Evolutionary conservation across 2,888 invertebrate species (phyloP).

Genomic region (Smittia sp.): DNA sequence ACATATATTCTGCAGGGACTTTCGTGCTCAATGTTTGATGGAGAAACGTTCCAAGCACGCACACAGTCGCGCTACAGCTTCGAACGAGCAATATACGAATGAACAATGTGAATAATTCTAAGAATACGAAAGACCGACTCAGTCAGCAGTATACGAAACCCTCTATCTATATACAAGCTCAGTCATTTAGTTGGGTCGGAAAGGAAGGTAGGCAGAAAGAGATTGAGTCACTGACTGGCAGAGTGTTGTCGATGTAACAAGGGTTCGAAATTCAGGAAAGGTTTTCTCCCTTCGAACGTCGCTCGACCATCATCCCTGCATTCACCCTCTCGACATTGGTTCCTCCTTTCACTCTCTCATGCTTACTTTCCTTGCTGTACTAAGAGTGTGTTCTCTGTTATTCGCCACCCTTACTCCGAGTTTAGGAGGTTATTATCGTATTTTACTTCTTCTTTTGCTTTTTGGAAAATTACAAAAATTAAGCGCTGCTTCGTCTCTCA

Average conservation of each 20-base stretch:
- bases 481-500: conserved; percentile 15
- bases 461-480: conserved; percentile 37
- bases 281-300: not conserved
- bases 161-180: conserved; percentile 26
- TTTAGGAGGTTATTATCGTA: conserved; percentile 41
- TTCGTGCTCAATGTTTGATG: conserved; percentile 34
- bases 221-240: conserved; percentile 34
- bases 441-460: conserved; percentile 31
- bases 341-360: conserved; percentile 2
- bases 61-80: conserved; percentile 5
- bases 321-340: conserved; percentile 10
- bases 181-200: conserved; percentile 37
- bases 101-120: conserved; percentile 39
- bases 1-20: conserved; percentile 41
- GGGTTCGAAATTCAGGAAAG: conserved; percentile 11
- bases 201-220: conserved; percentile 37
- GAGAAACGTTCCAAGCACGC: conserved; percentile 19
- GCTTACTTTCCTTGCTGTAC: conserved; percentile 1
- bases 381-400: conserved; percentile 21
- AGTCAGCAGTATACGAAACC: conserved; percentile 18
- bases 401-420: conserved; percentile 36
- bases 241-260: not conserved
- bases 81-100: conserved; percentile 27
- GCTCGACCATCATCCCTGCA: conserved; percentile 20
- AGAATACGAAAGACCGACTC: conserved; percentile 38